A percentile compares a stretch with the other conserved stretches of the same genome.
Conservation (phyloP, 1,140 invertebrate genomes). For the Zaprionus camerounensis region DNA sequence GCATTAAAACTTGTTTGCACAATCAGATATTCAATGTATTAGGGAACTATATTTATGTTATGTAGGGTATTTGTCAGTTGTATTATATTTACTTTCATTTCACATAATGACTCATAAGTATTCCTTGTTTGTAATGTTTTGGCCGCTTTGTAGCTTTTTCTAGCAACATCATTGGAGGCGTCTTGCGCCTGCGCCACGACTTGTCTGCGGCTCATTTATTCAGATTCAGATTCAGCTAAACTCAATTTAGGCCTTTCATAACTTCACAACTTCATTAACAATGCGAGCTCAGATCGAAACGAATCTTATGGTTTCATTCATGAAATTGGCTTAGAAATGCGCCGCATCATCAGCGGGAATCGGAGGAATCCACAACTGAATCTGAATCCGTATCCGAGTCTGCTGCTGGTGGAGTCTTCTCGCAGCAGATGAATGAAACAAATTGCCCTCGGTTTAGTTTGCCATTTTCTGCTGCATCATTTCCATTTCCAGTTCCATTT, state of each 20-base stretch:
- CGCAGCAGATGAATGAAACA: constrained; percentile 68
- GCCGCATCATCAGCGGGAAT: constrained; percentile 52
- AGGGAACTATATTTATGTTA: too few species aligned
- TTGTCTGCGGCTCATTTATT: constrained; percentile 1
- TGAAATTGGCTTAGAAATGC: constrained; percentile 55
- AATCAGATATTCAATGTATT: too few species aligned
- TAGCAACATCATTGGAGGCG: background rate
- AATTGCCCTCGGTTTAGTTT: constrained; percentile 59
- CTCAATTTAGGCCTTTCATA: constrained; percentile 32
- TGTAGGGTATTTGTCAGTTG: too few species aligned
- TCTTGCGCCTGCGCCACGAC: background rate
- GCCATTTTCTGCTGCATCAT: constrained; percentile 73
- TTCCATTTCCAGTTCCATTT: constrained; percentile 58
- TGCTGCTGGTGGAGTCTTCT: constrained; percentile 7
- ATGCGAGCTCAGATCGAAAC: constrained; percentile 24
- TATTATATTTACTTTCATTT: too few species aligned
- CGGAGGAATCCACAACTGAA: constrained; percentile 19
- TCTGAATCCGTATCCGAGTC: background rate
- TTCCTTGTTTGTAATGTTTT: background rate
- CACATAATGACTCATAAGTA: background rate
- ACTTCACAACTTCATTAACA: constrained; percentile 69
- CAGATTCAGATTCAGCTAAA: constrained; percentile 15
- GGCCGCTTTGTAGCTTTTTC: background rate
- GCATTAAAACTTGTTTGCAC: too few species aligned
- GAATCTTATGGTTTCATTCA: constrained; percentile 32